Evolutionary conservation across 53 echinoderm and acorn worm species (phyloP).

Genomic region (Pentamera pediparva): DNA sequence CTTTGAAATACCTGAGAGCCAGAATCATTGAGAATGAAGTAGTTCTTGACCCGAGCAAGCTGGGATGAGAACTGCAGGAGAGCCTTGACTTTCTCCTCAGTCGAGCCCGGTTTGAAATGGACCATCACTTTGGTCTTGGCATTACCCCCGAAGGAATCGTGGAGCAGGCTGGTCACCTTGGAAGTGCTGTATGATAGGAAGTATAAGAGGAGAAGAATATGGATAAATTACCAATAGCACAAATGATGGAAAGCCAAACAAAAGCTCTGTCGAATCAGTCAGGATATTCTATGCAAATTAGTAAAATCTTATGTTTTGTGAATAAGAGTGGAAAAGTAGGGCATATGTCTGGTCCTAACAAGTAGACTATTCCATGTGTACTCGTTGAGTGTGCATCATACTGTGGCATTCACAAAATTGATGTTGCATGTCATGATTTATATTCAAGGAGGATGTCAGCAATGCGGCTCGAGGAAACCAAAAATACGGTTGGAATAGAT

Average conservation of each 20-base stretch:
- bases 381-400: too few relatives aligned
- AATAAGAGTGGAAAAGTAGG: too few relatives aligned
- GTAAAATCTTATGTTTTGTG: too few relatives aligned
- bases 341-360: too few relatives aligned
- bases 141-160: slow-evolving; percentile 76
- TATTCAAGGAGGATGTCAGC: too few relatives aligned
- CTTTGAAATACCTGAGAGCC: slow-evolving; percentile 75
- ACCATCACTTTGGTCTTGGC: slow-evolving; percentile 88
- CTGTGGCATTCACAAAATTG: not conserved
- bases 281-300: too few relatives aligned
- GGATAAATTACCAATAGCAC: not conserved
- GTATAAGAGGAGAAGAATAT: not conserved
- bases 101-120: slow-evolving; percentile 63
- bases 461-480: too few relatives aligned
- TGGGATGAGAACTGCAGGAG: slow-evolving; percentile 52
- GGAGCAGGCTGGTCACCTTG: slow-evolving; percentile 63
- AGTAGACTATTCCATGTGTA: too few relatives aligned
- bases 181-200: slow-evolving; percentile 55
- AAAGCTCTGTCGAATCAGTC: not conserved
- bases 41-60: slow-evolving; percentile 55
- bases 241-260: not conserved
- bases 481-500: too few relatives aligned
- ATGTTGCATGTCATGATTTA: too few relatives aligned
- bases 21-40: slow-evolving; percentile 64
- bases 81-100: slow-evolving; percentile 31